phyloP scores from a whole-genome alignment of 92 coral and sea anemone genomes.

The Muricea muricata region DNA sequence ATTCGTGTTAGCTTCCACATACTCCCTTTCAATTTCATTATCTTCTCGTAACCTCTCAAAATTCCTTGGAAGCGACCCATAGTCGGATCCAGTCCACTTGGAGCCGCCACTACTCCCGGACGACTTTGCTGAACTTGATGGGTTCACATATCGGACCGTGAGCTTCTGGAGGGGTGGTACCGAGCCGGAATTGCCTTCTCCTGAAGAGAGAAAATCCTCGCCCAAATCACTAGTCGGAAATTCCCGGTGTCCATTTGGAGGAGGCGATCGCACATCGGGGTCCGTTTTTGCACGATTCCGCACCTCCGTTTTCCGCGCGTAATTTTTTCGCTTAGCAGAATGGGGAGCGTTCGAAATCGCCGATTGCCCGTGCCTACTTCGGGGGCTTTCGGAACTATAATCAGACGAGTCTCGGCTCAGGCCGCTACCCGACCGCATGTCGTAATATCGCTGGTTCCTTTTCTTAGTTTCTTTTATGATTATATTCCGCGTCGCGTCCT shows the following conservation, averaged over 20 bases:
- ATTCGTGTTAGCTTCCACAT: conserved; percentile 9
- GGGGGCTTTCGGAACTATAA: conserved; percentile 40
- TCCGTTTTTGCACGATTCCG: neutral
- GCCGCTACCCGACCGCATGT: conserved; percentile 25
- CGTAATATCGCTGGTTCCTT: conserved; percentile 41
- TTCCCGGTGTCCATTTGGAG: conserved; percentile 16
- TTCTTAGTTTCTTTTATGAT: conserved; percentile 39
- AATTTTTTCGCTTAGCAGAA: neutral
- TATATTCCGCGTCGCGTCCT: conserved; percentile 37
- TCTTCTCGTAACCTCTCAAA: conserved; percentile 33
- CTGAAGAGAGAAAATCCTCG: conserved; percentile 32
- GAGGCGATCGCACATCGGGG: conserved; percentile 11
- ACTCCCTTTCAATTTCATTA: conserved; percentile 3
- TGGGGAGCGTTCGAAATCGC: neutral
- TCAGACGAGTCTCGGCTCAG: conserved; percentile 45
- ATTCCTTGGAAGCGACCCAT: conserved; percentile 43
- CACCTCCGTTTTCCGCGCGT: conserved; percentile 10
- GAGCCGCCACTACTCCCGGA: conserved; percentile 48
- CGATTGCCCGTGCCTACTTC: conserved; percentile 41
- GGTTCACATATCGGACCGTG: conserved; percentile 31
- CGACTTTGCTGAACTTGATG: conserved; percentile 30
- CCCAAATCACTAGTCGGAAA: conserved; percentile 45
- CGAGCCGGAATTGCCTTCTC: conserved; percentile 25
- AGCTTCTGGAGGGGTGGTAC: conserved; percentile 42
- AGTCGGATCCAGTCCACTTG: conserved; percentile 44